Evolutionary conservation across 1,140 invertebrate genomes (phyloP).

Genomic region (Kradibia gibbosae): DNA sequence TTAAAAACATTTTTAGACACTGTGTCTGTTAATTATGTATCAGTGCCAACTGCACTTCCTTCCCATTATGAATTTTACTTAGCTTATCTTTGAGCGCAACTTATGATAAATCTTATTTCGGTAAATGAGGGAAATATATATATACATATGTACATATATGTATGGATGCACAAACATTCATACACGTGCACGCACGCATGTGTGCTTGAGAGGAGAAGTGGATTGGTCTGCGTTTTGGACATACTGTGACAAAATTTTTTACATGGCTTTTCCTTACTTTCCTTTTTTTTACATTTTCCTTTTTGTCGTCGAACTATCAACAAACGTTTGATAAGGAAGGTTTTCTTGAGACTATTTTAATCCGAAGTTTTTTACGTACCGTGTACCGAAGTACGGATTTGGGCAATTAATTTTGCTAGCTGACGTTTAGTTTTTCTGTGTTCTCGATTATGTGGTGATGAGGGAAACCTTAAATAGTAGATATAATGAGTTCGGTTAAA

Average conservation of each 20-base stretch:
- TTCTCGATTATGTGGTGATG: slow-evolving; percentile 48
- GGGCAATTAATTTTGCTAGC: slow-evolving; percentile 31
- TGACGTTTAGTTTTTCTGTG: slow-evolving; percentile 22
- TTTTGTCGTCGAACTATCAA: neutral
- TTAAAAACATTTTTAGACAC: slow-evolving; percentile 53
- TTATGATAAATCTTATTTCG: slow-evolving; percentile 36
- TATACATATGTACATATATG: too few relatives aligned
- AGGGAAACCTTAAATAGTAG: neutral
- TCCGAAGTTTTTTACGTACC: neutral
- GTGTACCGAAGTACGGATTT: neutral
- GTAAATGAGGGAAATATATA: neutral
- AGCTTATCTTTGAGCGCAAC: slow-evolving; percentile 3
- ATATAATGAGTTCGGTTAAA: slow-evolving; percentile 1
- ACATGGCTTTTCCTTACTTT: neutral
- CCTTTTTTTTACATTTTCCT: neutral
- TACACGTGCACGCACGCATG: too few relatives aligned
- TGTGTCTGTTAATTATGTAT: slow-evolving; percentile 42
- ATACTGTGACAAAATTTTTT: slow-evolving; percentile 49
- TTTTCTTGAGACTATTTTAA: slow-evolving; percentile 14
- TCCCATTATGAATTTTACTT: slow-evolving; percentile 46
- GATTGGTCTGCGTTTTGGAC: slow-evolving; percentile 7
- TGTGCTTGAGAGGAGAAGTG: too few relatives aligned
- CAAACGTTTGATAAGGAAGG: slow-evolving; percentile 36
- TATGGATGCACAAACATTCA: neutral
- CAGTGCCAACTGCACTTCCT: slow-evolving; percentile 1